Evolutionary conservation across 92 coral and sea anemone species (phyloP), one percentile per base, ranked within the genome.

Genomic region (Epizoanthus illoricatus): DNA sequence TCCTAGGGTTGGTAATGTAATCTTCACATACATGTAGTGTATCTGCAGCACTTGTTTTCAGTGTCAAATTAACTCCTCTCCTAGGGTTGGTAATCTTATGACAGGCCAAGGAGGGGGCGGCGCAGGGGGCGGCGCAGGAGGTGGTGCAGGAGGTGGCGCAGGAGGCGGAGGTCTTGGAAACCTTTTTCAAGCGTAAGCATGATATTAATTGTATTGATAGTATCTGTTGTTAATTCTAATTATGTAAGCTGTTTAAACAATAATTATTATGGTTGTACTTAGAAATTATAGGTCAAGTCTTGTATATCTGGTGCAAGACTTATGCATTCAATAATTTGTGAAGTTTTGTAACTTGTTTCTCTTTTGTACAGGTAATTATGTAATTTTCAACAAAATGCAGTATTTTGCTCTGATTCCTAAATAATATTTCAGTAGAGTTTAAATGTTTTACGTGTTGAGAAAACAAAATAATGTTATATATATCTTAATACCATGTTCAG

Each of bases 21-120:
- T 28, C 33, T 28, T 28, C 33, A 28, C 33, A 28, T 28, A 28
- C 5, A 18, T 79, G 84, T 69, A 20, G 5, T 39, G 56, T 10
- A 49, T 73, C 63, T 21, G 12, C 55, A 73, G 39, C 62, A 45
- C 23, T 15, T 47, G 36, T 76, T 21, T 28, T 49, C 56, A 49
- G 45, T 71, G 24, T 3, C 39, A 36, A 11, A 12, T 59, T 83
- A 17, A 73, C 63, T 17, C 61, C 42, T 60, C 5, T 21, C 79
- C 40, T 74, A 96, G 99, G 99, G 90, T 96, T 81, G 74, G 96
- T 10, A 91, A 87, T 52, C 92, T 96, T 86, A 96, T 96, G 98
- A 68, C 89, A 23, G 89, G 90, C 42, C 67, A 69, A 16, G 83
- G 36, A 5, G 84, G 75, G n/a, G 69, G 74, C 13, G 64, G 80